phyloP scores from a whole-genome alignment of 2,888 invertebrate genomes.

The Cerastis rubricosa region DNA sequence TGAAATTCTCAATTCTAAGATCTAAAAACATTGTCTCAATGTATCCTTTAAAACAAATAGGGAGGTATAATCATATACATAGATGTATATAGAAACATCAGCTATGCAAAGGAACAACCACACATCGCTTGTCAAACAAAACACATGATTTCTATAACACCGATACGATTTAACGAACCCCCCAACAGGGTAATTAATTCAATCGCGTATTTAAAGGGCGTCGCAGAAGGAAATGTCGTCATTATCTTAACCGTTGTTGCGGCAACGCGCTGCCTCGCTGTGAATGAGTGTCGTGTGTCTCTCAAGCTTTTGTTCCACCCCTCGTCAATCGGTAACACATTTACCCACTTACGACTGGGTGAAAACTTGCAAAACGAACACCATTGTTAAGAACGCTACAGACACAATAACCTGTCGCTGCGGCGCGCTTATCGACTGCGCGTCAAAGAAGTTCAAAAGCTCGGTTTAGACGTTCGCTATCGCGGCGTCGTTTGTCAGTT shows the following conservation, averaged over 20 bases:
- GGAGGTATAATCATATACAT: background rate
- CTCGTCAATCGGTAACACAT: slow-evolving; percentile 89
- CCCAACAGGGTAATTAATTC: slow-evolving; percentile 74
- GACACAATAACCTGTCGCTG: slow-evolving; percentile 77
- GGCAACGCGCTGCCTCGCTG: slow-evolving; percentile 73
- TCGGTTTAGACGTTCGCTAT: slow-evolving; percentile 86
- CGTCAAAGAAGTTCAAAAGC: slow-evolving; percentile 90
- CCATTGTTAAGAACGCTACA: slow-evolving; percentile 80
- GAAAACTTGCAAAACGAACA: slow-evolving; percentile 89
- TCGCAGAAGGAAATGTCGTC: slow-evolving; percentile 78
- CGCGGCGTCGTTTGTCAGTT: slow-evolving; percentile 87
- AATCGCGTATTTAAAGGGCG: slow-evolving; percentile 68
- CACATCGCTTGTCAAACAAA: slow-evolving; percentile 45
- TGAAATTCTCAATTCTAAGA: background rate
- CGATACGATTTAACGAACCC: slow-evolving; percentile 65
- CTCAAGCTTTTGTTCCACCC: slow-evolving; percentile 77
- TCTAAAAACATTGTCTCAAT: background rate
- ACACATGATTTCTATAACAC: slow-evolving; percentile 58
- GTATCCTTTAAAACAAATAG: background rate
- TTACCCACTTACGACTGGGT: slow-evolving; percentile 88
- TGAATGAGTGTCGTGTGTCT: slow-evolving; percentile 72
- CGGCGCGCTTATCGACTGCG: slow-evolving; percentile 85
- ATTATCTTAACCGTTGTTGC: slow-evolving; percentile 84
- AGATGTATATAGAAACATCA: background rate
- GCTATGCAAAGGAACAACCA: slow-evolving; percentile 10